Evolutionary conservation across 1,140 invertebrate genomes (phyloP).

Genomic region (Amyelois transitella): DNA sequence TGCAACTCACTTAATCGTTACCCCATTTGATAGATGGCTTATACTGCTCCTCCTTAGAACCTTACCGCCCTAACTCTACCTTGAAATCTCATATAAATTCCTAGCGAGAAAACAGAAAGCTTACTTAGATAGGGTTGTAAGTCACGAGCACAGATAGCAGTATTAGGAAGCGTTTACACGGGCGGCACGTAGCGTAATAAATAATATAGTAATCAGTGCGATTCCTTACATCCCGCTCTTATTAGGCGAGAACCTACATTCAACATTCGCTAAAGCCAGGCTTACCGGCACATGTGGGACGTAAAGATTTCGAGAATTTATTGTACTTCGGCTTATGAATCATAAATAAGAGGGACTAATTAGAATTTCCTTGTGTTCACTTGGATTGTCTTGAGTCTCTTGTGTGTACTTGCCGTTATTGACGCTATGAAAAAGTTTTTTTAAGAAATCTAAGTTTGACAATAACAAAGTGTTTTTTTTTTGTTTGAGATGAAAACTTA

Average conservation of each 20-base stretch:
- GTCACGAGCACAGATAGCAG: conserved; percentile 41
- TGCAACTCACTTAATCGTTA: conserved; percentile 50
- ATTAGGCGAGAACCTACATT: conserved; percentile 69
- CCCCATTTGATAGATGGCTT: conserved; percentile 42
- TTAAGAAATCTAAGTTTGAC: no score
- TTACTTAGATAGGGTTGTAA: conserved; percentile 46
- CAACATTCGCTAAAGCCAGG: conserved; percentile 69
- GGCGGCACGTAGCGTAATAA: conserved; percentile 69
- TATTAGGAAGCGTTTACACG: conserved; percentile 69
- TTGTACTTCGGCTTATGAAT: conserved; percentile 71
- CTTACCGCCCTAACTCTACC: conserved; percentile 19
- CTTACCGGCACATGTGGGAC: conserved; percentile 70
- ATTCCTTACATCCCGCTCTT: conserved; percentile 71
- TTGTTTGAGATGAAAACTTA: no score
- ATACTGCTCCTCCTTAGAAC: conserved; percentile 32
- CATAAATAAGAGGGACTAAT: conserved; percentile 71
- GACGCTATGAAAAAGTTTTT: neutral
- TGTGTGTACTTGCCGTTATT: neutral
- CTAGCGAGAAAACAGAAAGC: neutral
- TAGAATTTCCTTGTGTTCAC: conserved; percentile 35
- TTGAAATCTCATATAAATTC: neutral
- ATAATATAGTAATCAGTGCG: conserved; percentile 73
- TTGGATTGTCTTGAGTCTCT: conserved; percentile 14
- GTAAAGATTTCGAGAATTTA: conserved; percentile 70
- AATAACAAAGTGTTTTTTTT: neutral